Evolutionary conservation across 2,113 vertebrate species (phyloP).

Genomic region (Pimephales promelas): DNA sequence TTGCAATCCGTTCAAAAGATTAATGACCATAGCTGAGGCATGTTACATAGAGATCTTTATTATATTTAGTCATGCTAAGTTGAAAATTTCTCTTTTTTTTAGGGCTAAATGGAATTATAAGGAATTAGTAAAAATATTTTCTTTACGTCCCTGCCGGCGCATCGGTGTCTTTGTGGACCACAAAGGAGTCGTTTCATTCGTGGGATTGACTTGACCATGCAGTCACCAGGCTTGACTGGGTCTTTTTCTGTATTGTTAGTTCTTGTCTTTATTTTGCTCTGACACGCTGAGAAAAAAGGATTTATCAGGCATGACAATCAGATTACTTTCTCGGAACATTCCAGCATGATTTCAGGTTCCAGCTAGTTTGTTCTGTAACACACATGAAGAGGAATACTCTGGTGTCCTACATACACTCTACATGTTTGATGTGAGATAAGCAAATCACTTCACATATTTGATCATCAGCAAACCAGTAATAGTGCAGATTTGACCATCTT

Average conservation of each 20-base stretch:
- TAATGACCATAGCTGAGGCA: neutral
- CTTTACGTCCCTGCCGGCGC: neutral
- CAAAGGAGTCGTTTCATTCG: neutral
- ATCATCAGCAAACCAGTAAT: neutral
- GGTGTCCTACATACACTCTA: neutral
- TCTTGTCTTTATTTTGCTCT: slow-evolving; percentile 28
- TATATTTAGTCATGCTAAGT: neutral
- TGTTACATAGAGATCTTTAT: neutral
- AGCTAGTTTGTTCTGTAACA: slow-evolving; percentile 40
- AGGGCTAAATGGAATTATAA: neutral
- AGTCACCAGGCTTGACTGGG: neutral
- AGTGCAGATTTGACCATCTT: neutral
- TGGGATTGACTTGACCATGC: neutral
- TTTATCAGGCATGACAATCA: slow-evolving; percentile 45
- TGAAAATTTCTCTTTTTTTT: neutral
- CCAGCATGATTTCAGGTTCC: slow-evolving; percentile 32
- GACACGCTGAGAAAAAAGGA: slow-evolving; percentile 16
- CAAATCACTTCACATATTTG: neutral
- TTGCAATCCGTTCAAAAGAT: too few relatives aligned
- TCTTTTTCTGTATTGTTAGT: neutral
- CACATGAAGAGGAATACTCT: neutral
- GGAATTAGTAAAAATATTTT: too few relatives aligned
- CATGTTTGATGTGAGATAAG: neutral
- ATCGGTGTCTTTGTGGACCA: too few relatives aligned
- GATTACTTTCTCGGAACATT: slow-evolving; percentile 41